phyloP scores from a whole-genome alignment of 2,888 invertebrate genomes.

The Xestia xanthographa region DNA sequence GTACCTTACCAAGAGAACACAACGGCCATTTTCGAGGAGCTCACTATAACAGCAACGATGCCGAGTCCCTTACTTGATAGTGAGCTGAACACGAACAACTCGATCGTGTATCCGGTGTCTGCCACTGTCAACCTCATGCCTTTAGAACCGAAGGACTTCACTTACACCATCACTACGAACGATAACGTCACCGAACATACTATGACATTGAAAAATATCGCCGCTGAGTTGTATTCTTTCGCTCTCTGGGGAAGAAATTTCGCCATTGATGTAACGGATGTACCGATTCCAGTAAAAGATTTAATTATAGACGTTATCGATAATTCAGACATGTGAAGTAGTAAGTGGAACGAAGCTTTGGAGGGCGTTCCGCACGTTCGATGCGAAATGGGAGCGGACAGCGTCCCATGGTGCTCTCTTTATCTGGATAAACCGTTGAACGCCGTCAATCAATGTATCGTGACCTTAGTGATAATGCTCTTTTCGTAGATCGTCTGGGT shows the following conservation, averaged over 20 bases:
- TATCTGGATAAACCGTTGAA: neutral
- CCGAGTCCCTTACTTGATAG: slow-evolving; percentile 74
- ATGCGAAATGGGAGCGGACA: too few relatives aligned
- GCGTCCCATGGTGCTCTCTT: neutral
- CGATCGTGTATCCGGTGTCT: slow-evolving; percentile 87
- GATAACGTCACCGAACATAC: slow-evolving; percentile 67
- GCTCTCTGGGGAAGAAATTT: slow-evolving; percentile 89
- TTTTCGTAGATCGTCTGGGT: neutral
- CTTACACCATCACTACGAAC: slow-evolving; percentile 66
- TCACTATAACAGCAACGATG: slow-evolving; percentile 84
- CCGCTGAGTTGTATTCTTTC: slow-evolving; percentile 85
- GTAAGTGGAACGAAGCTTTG: neutral
- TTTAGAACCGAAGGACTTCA: slow-evolving; percentile 77
- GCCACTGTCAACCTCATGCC: slow-evolving; percentile 87
- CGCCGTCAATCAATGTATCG: neutral
- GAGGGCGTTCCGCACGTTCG: neutral
- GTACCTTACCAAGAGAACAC: slow-evolving; percentile 79
- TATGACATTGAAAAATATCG: slow-evolving; percentile 69
- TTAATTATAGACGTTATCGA: too few relatives aligned
- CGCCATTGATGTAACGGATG: slow-evolving; percentile 80
- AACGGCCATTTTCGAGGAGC: slow-evolving; percentile 84
- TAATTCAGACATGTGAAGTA: too few relatives aligned
- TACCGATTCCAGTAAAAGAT: slow-evolving; percentile 72
- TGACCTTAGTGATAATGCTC: neutral
- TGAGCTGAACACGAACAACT: slow-evolving; percentile 74